Base-by-base conservation (phyloP, 1,140 invertebrate species). In the Thalassaphorura encarpata region DNA sequence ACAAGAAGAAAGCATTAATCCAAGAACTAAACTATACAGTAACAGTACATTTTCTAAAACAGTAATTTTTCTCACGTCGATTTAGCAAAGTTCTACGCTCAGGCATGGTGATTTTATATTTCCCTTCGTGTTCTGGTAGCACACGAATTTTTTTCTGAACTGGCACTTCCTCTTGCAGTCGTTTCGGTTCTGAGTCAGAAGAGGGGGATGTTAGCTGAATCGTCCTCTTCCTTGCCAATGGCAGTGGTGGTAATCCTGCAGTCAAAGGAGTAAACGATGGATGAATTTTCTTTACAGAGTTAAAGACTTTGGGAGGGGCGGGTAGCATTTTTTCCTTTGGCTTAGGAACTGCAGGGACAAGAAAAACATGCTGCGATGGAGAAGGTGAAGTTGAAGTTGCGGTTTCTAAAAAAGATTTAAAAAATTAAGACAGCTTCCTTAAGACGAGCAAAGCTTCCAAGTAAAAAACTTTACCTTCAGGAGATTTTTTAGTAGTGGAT, bases 51-150 rank as follows among this genome's bases (percentile, higher is more conserved):
- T n/a, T n/a, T n/a, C n/a, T 73, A 71, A 36, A 73, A 33, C 41
- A 73, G 67, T n/a, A 71, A 67, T 45, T 71, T 67, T 62, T 69
- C 72, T 66, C 70, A n/a, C n/a, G n/a, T n/a, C n/a, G n/a, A n/a
- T n/a, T n/a, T n/a, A n/a, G n/a, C n/a, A n/a, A n/a, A 36, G n/a
- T 43, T 8, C 8, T 69, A 29, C 67, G 69, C 56, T 71, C 71
- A 0, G 73, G 72, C 69, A 75, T 69, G 33, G 70, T 70, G 2
- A 77, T 66, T 54, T 72, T 74, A 54, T 76, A 77, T 13, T 67
- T 69, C 3, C 73, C 69, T 51, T 76, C 68, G 47, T 62, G 60
- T 54, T 68, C 73, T 5, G 74, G 73, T 18, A 76, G 62, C 41
- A 76, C 69, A 39, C 71, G 51, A 26, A 73, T 60, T 52, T 67